These are phyloP conservation scores for Sclerurus mexicanus DNA, from an alignment of 2,113 vertebrate species.

Conservation along the genomic window DNA sequence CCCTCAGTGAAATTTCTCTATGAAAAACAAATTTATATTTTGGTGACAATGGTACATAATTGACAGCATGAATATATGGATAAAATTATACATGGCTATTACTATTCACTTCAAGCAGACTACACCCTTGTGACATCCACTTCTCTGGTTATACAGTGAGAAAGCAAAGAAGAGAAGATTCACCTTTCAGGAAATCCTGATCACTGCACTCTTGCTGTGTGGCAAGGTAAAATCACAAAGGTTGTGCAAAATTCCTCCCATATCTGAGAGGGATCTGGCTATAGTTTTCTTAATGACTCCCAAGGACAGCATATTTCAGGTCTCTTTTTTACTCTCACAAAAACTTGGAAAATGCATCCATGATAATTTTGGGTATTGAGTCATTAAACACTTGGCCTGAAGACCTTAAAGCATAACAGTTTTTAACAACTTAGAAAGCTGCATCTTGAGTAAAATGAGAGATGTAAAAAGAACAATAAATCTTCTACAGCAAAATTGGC, in stretches of 20 bases:
- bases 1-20: background rate
- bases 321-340: background rate
- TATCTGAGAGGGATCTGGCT: background rate
- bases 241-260: accelerated
- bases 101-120: background rate
- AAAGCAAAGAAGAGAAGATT: background rate
- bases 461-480: background rate
- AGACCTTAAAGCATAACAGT: background rate
- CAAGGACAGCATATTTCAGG: background rate
- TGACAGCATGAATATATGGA: background rate
- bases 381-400: background rate
- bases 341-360: background rate
- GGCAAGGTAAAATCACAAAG: background rate
- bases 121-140: background rate
- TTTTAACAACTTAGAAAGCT: background rate
- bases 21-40: background rate
- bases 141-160: background rate
- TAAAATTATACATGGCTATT: background rate
- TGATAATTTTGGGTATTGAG: background rate
- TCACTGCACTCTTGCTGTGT: background rate
- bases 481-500: background rate
- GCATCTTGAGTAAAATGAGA: background rate
- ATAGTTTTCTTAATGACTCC: background rate
- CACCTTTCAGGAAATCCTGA: background rate
- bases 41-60: background rate